Base-by-base conservation (phyloP, 2,113 vertebrate genomes). In the Myocastor coypus region DNA sequence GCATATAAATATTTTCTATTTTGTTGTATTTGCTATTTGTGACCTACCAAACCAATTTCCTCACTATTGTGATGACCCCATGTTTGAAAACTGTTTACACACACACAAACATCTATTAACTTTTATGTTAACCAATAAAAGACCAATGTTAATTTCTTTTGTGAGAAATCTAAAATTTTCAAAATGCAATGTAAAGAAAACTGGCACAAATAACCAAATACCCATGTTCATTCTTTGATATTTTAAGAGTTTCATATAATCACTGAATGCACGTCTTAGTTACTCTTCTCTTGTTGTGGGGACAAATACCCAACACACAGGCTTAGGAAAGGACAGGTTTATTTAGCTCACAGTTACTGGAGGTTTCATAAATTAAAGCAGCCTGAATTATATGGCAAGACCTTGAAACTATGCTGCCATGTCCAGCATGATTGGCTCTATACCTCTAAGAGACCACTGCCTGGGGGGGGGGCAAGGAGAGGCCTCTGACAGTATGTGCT, bases 151-250 rank as follows among this genome's bases (percentile, higher is more conserved):
- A 83, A 85, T n/a, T 68, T 87, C 95, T 96, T 86, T 68, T 61
- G 57, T 69, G 14, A 84, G 71, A 96, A 94, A 61, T 40, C 57
- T 94, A 55, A 77, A 88, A 46, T 50, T 61, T n/a, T 92, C 32
- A 66, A 22, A 83, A 59, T 57, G 50, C 14, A 55, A 55, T 55
- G 52, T 7, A 85, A 94, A 89, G n/a, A 87, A 92, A 34, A 89
- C 34, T 78, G 22, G 16, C 46, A 52, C 34, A 80, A 93, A 94
- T 24, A 91, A 91, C 26, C 34, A 78, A 93, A 68, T 34, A 66
- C 0, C 46, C 14, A 24, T 87, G 40, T 12, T 81, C 88, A n/a
- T 50, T 77, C 89, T 61, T n/a, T 71, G 71, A 28, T 59, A 80
- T 80, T 80, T 89, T 14, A 40, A 77, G 3, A 71, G 14, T 46